phyloP scores from a whole-genome alignment of 2,888 invertebrate species.

The Noctua pronuba region DNA sequence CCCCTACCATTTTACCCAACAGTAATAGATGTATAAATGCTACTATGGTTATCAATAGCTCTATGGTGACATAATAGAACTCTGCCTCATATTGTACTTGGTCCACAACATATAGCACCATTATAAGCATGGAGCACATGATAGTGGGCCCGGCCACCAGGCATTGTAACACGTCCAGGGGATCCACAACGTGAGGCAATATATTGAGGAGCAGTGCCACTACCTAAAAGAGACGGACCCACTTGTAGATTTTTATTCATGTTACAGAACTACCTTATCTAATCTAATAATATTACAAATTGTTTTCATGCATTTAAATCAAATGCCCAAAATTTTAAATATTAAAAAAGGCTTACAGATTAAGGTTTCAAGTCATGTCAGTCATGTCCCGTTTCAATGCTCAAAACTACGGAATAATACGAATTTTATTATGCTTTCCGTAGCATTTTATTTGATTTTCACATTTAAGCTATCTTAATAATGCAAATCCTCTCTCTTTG shows the following conservation, averaged over 20 bases:
- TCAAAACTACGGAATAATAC: slow-evolving; percentile 77
- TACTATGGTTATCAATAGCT: slow-evolving; percentile 73
- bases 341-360: neutral
- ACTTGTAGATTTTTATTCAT: slow-evolving; percentile 64
- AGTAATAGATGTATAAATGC: slow-evolving; percentile 75
- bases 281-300: slow-evolving; percentile 15
- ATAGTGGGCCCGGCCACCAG: slow-evolving; percentile 85
- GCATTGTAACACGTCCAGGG: slow-evolving; percentile 80
- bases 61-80: slow-evolving; percentile 79
- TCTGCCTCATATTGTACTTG: slow-evolving; percentile 86
- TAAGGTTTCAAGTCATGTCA: slow-evolving; percentile 20
- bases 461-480: slow-evolving; percentile 65
- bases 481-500: slow-evolving; percentile 79
- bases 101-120: slow-evolving; percentile 86
- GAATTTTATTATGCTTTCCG: slow-evolving; percentile 65
- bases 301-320: neutral
- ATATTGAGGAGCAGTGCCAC: slow-evolving; percentile 86
- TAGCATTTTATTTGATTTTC: slow-evolving; percentile 72
- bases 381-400: slow-evolving; percentile 19
- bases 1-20: slow-evolving; percentile 77
- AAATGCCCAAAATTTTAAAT: neutral
- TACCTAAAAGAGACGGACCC: slow-evolving; percentile 85
- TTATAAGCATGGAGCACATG: slow-evolving; percentile 81
- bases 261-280: slow-evolving; percentile 32
- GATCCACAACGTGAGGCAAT: slow-evolving; percentile 84